Base-by-base conservation (phyloP, 1,140 invertebrate species). In the Brachionus rubens region DNA sequence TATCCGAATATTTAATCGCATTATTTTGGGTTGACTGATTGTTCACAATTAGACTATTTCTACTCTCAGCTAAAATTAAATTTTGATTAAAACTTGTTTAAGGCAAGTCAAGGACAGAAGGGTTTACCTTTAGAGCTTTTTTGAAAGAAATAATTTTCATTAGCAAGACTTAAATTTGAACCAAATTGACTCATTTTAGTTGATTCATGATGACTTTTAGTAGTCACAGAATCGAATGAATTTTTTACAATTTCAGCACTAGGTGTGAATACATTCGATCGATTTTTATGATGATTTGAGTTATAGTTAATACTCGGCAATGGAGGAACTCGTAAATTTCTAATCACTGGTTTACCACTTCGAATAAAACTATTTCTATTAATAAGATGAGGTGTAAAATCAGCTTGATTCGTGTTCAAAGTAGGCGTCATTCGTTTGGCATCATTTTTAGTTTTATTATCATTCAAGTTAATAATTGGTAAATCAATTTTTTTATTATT, bases 301-400 rank as follows among this genome's bases (percentile, higher is more conserved):
- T 43, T 65, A 41, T 65, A 43, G 16, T 43, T 65, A 30, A 65
- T 41, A 41, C 30, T 36, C 3, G 59, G 59, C 19, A 65, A 41
- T 12, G 59, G 59, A 14, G 59, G 59, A 14, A 65, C 24, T 43
- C 30, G 21, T 14, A 9, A 24, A 43, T 65, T 41, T 65, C 36
- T 19, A 41, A 65, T 41, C 14, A 65, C 24, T 41, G 59, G 40
- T 12, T 65, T 65, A 43, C 30, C 54, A 59, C 36, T 59, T 59
- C 36, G 33, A 3, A 40, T 4, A 12, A 59, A 36, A 16, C 43
- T 65, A 24, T 26, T 41, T 24, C 21, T 65, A 24, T 65, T 65
- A n/a, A 65, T 4, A 24, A 65, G 43, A 65, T 65, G 7, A 0
- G 59, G 59, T 0, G 59, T 65, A 43, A 65, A 65, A 43, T 65